Evolutionary conservation across 2,888 invertebrate species (phyloP).

Genomic region (Lamellibrachia columna): DNA sequence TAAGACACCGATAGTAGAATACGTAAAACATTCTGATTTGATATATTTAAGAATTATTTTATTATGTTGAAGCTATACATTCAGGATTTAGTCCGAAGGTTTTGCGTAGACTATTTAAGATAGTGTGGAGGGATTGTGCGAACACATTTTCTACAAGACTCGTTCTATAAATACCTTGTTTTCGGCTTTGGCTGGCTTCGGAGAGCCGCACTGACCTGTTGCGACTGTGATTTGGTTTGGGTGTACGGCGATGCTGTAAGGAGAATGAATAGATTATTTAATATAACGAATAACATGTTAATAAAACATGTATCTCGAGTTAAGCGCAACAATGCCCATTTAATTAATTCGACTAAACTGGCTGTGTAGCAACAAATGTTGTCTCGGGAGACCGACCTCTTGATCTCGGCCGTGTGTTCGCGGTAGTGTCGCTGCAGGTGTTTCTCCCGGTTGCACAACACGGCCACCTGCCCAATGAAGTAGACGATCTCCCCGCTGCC

Average conservation of each 20-base stretch:
- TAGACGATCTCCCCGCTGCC: conserved; percentile 57
- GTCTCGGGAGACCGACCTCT: conserved; percentile 45
- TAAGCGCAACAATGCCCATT: too few species aligned
- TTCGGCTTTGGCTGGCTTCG: conserved; percentile 7
- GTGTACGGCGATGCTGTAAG: conserved; percentile 57
- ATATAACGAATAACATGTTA: too few species aligned
- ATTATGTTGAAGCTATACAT: neutral
- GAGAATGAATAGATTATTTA: too few species aligned
- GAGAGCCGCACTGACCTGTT: conserved; percentile 49
- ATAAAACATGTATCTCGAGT: too few species aligned
- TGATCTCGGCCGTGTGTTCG: conserved; percentile 60
- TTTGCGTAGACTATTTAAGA: neutral
- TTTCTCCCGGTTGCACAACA: conserved; percentile 49
- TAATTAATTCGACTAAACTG: too few species aligned
- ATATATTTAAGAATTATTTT: neutral
- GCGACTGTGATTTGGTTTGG: conserved; percentile 55
- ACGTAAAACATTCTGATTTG: neutral
- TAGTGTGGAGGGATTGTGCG: too few species aligned
- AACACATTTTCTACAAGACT: too few species aligned
- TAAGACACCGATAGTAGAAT: neutral
- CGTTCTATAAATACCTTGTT: conserved; percentile 18
- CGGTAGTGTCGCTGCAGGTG: conserved; percentile 60
- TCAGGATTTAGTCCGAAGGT: neutral
- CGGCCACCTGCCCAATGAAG: conserved; percentile 56
- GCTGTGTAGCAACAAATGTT: neutral